Conservation (phyloP, 1,140 invertebrate species). For the Tetraneura akinire region DNA sequence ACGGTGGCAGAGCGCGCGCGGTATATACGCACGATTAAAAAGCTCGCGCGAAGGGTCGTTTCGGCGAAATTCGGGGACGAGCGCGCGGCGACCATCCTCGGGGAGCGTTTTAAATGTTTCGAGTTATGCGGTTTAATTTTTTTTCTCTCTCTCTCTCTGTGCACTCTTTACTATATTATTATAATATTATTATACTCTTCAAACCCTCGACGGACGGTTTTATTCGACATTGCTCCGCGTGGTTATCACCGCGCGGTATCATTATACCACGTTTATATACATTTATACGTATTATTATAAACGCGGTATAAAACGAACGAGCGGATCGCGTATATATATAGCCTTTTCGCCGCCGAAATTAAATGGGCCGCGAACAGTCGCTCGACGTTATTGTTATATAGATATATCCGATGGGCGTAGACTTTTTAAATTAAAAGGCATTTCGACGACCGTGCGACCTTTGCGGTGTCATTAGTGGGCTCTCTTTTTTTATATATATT, state of each 20-base stretch:
- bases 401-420: conserved; percentile 47
- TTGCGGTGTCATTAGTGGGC: conserved; percentile 49
- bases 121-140: conserved; percentile 42
- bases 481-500: conserved; percentile 13
- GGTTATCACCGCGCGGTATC: neutral
- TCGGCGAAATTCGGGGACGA: neutral
- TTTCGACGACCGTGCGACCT: conserved; percentile 35
- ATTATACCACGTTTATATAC: too few species aligned
- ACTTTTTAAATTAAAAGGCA: conserved; percentile 51
- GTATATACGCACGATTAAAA: conserved; percentile 22
- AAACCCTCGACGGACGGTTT: neutral
- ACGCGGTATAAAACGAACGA: neutral
- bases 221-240: neutral
- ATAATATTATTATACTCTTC: too few species aligned
- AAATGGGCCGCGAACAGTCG: conserved; percentile 45
- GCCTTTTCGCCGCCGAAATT: conserved; percentile 35
- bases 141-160: too few species aligned
- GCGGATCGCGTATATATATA: neutral
- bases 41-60: neutral
- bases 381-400: conserved; percentile 34
- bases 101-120: conserved; percentile 47
- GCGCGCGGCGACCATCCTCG: neutral
- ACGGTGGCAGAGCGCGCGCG: neutral
- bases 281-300: too few species aligned
- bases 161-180: too few species aligned